Base-by-base conservation (phyloP, 2,797 vertebrate genomes). In the Rhyacichthys aspro region DNA sequence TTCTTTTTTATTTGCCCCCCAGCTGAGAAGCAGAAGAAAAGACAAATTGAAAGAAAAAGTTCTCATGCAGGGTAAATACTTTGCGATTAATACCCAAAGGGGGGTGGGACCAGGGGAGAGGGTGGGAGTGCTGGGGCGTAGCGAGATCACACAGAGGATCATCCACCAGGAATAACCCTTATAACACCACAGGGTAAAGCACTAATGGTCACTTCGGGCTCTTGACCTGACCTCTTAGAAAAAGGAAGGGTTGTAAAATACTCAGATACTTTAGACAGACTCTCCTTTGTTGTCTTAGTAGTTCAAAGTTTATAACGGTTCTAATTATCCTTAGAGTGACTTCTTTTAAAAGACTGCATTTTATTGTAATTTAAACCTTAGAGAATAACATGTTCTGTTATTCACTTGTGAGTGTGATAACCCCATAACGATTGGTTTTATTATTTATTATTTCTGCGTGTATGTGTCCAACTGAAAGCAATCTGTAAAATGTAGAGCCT, bases 11-110 rank as follows among this genome's bases (percentile, higher is more conserved):
- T 53, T n/a, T 39, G 50, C 50, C 78, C 79, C 87, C 90, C 79
- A 80, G 43, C 74, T 47, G 81, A 77, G 82, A 63, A 78, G 70
- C 65, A 76, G 46, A 70, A 87, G 83, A 82, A 86, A 80, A 84
- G 76, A 85, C 82, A 87, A 86, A 87, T 84, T 89, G 81, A 89
- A 90, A 80, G 84, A 86, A 90, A 86, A 90, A 90, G 88, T 90
- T 91, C 83, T 88, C 83, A 86, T 76, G 85, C 81, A 78, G 78
- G 79, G 77, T 88, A 86, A 89, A 88, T 88, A 90, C 80, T 87
- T 86, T 60, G 77, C 76, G 79, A 86, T 86, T 89, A 87, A 85
- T 80, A 80, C 84, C 76, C 78, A 19, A 63, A 59, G 74, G 80
- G 76, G 73, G 46, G 73, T 64, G 63, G 60, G 60, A 64, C 58